Base-by-base conservation (phyloP, 2,888 invertebrate species). In the Hypsopygia costalis region DNA sequence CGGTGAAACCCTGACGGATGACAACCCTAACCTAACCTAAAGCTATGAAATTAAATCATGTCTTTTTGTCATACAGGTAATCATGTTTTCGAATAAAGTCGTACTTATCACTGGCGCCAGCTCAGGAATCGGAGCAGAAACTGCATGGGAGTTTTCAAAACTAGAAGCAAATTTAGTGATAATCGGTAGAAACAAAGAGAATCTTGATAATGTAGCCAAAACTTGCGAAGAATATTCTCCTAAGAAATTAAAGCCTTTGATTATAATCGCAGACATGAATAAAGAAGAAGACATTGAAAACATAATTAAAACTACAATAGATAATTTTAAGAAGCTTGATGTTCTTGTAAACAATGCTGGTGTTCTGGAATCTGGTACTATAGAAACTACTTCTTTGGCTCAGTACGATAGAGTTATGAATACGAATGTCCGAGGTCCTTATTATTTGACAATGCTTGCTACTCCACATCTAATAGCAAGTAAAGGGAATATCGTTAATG, bases 321-420 rank as follows among this genome's bases (percentile, higher is more conserved):
- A 91, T 9, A 90, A 92, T 51, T 94, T 89, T 60, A 90, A 91
- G 1, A 91, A 90, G 63, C 74, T 96, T 4, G 94, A 96, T 81
- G 90, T 95, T 12, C 73, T 95, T 25, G 88, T 96, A 0, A 96
- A 97, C 68, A 95, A 94, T 80, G 97, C 97, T 33, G 97, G 97
- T 2, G 91, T 94, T 32, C 65, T 95, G 30, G 92, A 91, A 57
- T 65, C 72, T 1, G 97, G 96, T 1, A 86, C 91, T 1, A 94
- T 97, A 57, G 96, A 97, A 73, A 92, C 90, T 34, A 94, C 96
- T 0, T 90, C 91, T 11, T 62, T 97, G 45, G 93, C 93, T 16
- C 95, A 96, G 65, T 97, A 92, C 66, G 97, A 98, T 70, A 87
- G 91, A 37, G 76, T 95, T 31, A 95, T 98, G 91, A 93, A 94